A percentile compares a stretch with the other conserved stretches of the same genome.
These are phyloP conservation scores for Oxyura jamaicensis DNA, from an alignment of 2,113 vertebrate species.

Conservation along the genomic window DNA sequence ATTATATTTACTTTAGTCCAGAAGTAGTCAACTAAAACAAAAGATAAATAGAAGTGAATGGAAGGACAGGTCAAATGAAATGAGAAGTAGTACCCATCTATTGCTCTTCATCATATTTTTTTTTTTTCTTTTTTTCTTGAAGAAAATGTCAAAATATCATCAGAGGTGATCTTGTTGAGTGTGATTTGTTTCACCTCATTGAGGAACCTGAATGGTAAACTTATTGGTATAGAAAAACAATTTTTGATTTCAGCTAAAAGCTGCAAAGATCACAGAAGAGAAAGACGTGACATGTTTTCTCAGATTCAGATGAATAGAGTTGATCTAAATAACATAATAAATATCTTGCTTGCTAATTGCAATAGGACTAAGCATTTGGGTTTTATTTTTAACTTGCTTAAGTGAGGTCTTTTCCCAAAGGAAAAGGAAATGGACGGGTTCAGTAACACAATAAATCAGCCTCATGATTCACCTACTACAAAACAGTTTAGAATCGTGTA, in stretches of 20 bases:
- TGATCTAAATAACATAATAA: not conserved
- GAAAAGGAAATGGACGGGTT: not conserved
- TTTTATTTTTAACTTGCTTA: not conserved
- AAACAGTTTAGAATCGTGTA: not conserved
- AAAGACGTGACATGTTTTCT: not conserved
- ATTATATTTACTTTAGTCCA: not conserved
- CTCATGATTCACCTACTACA: not conserved
- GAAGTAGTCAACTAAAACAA: not conserved
- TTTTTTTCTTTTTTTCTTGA: not conserved
- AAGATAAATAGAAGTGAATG: not conserved
- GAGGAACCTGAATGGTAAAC: not conserved
- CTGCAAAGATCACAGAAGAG: not conserved
- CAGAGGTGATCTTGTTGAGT: not conserved
- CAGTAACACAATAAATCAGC: not conserved
- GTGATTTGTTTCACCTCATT: not conserved
- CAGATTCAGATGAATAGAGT: not conserved
- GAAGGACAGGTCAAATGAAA: not conserved
- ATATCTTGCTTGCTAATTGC: not conserved
- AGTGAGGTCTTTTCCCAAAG: not conserved
- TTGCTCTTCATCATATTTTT: not conserved
- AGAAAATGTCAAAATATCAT: not conserved
- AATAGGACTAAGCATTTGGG: not conserved
- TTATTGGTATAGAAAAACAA: not conserved
- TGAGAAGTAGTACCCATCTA: not conserved
- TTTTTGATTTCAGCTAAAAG: not conserved